A percentile compares a stretch with the other conserved stretches of the same genome.
phyloP scores from a whole-genome alignment of 2,888 invertebrate genomes.

The Charanyca ferruginea region DNA sequence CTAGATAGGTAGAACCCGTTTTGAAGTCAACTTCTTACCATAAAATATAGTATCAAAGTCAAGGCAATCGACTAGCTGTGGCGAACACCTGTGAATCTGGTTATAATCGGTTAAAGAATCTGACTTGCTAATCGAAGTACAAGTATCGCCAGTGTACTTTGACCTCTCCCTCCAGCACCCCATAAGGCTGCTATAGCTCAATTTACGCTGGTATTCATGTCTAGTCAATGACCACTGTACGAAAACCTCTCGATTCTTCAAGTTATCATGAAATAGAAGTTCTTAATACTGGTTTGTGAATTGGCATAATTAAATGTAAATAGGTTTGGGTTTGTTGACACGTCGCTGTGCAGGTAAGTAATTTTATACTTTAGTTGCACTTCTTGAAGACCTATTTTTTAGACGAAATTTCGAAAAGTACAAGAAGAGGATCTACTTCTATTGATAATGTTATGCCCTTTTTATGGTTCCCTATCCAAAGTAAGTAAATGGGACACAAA shows the following conservation, averaged over 20 bases:
- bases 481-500: too few relatives aligned
- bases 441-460: too few relatives aligned
- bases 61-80: constrained; percentile 17
- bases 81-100: not conserved
- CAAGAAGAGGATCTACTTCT: too few relatives aligned
- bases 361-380: not conserved
- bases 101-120: constrained; percentile 6
- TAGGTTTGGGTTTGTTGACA: not conserved
- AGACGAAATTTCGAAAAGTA: too few relatives aligned
- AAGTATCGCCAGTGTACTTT: not conserved
- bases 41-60: constrained; percentile 24
- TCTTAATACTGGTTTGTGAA: not conserved
- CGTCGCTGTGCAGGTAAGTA: not conserved
- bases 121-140: constrained; percentile 1
- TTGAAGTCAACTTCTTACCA: not conserved
- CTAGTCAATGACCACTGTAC: not conserved
- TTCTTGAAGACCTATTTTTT: not conserved
- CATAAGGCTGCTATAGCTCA: not conserved
- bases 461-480: too few relatives aligned
- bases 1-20: too few relatives aligned
- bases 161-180: not conserved
- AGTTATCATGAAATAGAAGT: not conserved
- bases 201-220: not conserved
- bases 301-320: not conserved
- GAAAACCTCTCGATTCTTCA: not conserved